Evolutionary conservation across 2,797 vertebrate genomes (phyloP).

Genomic region (Crypturellus tataupa): DNA sequence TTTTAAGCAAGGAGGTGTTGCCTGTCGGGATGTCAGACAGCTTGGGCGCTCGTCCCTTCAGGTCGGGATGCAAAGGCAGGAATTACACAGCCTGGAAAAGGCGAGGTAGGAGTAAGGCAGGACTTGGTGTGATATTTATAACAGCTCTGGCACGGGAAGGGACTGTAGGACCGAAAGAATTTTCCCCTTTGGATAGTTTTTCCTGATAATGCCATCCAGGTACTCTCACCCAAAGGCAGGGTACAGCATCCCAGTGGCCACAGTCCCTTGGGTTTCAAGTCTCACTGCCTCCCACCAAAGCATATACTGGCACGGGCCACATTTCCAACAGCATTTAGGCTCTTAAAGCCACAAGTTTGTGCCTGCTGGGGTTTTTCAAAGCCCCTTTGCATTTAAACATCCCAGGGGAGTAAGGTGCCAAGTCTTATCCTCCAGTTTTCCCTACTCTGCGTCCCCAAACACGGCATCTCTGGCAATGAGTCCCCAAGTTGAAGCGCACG

Average conservation of each 20-base stretch:
- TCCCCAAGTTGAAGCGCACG: background rate
- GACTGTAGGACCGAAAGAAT: background rate
- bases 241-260: background rate
- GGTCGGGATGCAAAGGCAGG: background rate
- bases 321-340: slow-evolving; percentile 12
- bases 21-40: background rate
- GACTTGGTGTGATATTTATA: background rate
- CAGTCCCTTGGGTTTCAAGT: slow-evolving; percentile 25
- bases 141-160: background rate
- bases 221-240: background rate
- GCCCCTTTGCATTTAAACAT: slow-evolving; percentile 26
- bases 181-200: background rate
- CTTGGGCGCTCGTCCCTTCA: background rate
- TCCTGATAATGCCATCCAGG: background rate
- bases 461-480: background rate
- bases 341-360: slow-evolving; percentile 34
- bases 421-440: slow-evolving; percentile 27
- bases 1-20: background rate
- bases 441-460: background rate
- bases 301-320: background rate
- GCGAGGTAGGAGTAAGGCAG: background rate
- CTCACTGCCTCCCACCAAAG: background rate
- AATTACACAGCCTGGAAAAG: background rate
- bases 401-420: slow-evolving; percentile 22
- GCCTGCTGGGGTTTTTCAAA: slow-evolving; percentile 25